Evolutionary conservation across 2,888 invertebrate genomes (phyloP), one percentile per base, ranked within the genome.

Genomic region (Tromatobia lineatoria): DNA sequence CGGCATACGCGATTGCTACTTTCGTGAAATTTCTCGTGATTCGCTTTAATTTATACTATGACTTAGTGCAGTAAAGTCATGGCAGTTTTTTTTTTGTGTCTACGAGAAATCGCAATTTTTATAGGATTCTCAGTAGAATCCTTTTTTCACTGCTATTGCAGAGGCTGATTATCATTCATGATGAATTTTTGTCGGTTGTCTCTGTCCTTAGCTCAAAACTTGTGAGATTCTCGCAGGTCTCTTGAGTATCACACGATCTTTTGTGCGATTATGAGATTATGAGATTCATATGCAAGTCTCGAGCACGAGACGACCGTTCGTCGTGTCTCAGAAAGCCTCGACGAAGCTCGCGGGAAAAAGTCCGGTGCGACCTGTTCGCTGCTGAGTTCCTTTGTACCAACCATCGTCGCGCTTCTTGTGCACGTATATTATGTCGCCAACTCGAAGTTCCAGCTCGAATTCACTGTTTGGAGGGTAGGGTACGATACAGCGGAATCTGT

Each of bases 391-490:
- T 93, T 98, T 98, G 94, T 97, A 99, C 99, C 99, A 99, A 67
- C 99, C 99, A 92, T 99, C 98, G 73, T 98, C 98, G 74, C 98
- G 96, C 92, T 98, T 98, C 91, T 97, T 97, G 90, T 98, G 97
- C 23, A 99, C 98, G 89, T 97, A 96, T 87, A 99, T 98, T 78
- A 98, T 96, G 91, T 99, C 99, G 84, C 98, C 98, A 54, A 98
- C 96, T 88, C 97, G 97, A 64, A 99, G 94, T 92, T 98, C 98
- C 88, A 99, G 94, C 94, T 99, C 99, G 92, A 98, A 97, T 88
- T 98, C 98, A 85, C 98, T 98, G 94, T 98, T 98, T 0, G 99
- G 98, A 13, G 99, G 99, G 95, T 99, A 99, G 8, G 98, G 97
- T 59, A 98, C 98, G 89, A 98, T 97, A 94, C 98, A 99, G 79